phyloP scores from a whole-genome alignment of 2,888 invertebrate genomes.

The Amiota mariae region DNA sequence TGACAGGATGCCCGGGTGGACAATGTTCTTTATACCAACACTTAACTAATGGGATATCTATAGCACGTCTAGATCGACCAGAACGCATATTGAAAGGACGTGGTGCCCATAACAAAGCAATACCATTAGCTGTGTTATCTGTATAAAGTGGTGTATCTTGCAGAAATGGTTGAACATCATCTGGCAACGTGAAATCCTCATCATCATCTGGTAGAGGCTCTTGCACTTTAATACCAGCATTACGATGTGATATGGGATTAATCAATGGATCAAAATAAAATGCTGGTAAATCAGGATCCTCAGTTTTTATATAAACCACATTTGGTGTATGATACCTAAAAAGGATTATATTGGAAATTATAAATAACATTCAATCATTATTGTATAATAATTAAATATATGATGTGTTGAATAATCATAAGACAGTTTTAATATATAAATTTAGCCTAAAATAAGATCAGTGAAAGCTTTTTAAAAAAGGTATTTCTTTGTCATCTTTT shows the following conservation, averaged over 20 bases:
- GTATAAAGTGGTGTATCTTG: constrained; percentile 97
- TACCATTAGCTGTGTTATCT: constrained; percentile 99
- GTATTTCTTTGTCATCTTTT: no score
- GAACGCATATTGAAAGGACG: constrained; percentile 98
- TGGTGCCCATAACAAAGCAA: constrained; percentile 97
- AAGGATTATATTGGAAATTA: constrained; percentile 18
- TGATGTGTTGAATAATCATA: no score
- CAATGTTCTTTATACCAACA: constrained; percentile 97
- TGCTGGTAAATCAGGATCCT: constrained; percentile 99
- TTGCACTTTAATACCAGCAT: constrained; percentile 83
- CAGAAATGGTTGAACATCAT: constrained; percentile 92
- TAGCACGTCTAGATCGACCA: constrained; percentile 92
- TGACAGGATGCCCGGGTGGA: constrained; percentile 97
- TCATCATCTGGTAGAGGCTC: constrained; percentile 95
- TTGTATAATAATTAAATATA: not conserved
- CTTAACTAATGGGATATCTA: constrained; percentile 98
- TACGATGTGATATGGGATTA: constrained; percentile 97
- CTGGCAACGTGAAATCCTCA: constrained; percentile 93
- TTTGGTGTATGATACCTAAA: constrained; percentile 98
- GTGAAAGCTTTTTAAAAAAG: no score
- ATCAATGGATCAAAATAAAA: constrained; percentile 99
- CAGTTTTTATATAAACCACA: constrained; percentile 99
- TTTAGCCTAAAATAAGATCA: no score
- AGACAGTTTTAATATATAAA: no score
- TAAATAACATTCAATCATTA: not conserved